These are phyloP conservation scores for Anguilla pacifica DNA, from an alignment of 2,797 vertebrate species.

Conservation along the genomic window DNA sequence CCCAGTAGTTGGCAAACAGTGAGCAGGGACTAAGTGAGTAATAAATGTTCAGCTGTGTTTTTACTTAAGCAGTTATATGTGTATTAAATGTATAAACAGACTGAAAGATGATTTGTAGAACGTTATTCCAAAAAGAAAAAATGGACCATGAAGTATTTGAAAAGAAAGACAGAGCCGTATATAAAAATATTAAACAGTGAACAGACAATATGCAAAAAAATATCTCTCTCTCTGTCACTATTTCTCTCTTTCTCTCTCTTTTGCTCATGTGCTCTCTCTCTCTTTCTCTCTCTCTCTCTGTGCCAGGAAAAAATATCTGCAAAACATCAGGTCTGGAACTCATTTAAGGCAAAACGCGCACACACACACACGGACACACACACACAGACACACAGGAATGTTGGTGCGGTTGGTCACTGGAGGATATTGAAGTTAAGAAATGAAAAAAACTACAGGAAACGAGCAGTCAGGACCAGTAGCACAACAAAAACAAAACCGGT, in stretches of 20 bases:
- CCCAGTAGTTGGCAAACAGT: background rate
- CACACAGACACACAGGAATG: background rate
- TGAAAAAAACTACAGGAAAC: slow-evolving; percentile 45
- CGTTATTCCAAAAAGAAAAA: background rate
- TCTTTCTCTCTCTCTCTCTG: slow-evolving; percentile 56
- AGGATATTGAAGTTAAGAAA: slow-evolving; percentile 38
- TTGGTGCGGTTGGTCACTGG: slow-evolving; percentile 17
- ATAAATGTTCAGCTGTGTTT: background rate
- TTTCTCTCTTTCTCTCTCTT: slow-evolving; percentile 52
- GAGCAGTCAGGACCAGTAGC: background rate
- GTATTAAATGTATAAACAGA: background rate
- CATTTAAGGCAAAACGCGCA: slow-evolving; percentile 60
- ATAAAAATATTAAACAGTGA: slow-evolving; percentile 62
- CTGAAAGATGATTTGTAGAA: background rate
- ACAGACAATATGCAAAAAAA: slow-evolving; percentile 62
- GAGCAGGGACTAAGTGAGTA: background rate
- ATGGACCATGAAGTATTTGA: slow-evolving; percentile 15
- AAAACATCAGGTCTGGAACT: slow-evolving; percentile 79
- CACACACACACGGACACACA: background rate
- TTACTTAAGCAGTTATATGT: background rate
- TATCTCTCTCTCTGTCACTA: slow-evolving; percentile 51
- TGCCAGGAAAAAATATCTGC: slow-evolving; percentile 63
- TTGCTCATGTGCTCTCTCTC: slow-evolving; percentile 46
- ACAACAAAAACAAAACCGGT: background rate
- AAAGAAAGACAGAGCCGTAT: slow-evolving; percentile 32